Evolutionary conservation across 2,888 invertebrate species (phyloP), one percentile per base, ranked within the genome.

Genomic region (Orchesella flavescens): DNA sequence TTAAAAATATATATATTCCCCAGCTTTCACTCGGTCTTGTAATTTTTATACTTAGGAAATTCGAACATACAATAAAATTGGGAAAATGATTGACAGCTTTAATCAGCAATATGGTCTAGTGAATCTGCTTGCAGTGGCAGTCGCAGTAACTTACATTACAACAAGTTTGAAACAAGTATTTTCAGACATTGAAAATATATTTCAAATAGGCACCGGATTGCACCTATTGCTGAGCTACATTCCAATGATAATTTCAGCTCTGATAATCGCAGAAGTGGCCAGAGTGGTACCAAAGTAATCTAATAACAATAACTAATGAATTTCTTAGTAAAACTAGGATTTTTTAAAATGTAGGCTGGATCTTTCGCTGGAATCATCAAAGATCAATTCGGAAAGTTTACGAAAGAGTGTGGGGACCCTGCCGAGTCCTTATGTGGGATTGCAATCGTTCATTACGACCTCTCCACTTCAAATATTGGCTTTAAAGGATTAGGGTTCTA

Each of bases 61-160:
- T 17, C 75, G 82, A n/a, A 82, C 82, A 17, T 82, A 71, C 46
- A 76, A 82, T 71, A 82, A 71, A 55, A 82, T 82, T 12, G 65
- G 74, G 0, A 44, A 12, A 3, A 53, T 82, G 1, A 23, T 82
- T 53, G 82, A 82, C 17, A 61, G 68, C 10, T 71, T 76, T 34
- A 82, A 82, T 43, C 4, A 57, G 21, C 17, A 71, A 17, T 71
- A 59, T 13, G 82, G 82, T 17, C 13, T 75, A 13, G n/a, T 13
- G 9, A 57, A 19, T n/a, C 57, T 82, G 0, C 34, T 82, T 1
- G 82, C 76, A 2, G 61, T 76, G 17, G 55, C 76, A 0, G 69
- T 69, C 17, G 21, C 46, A 4, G 82, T 82, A 1, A 65, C 76
- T 3, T 82, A 82, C 55, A 76, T 76, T 2, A 71, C 82, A 1